Evolutionary conservation across 2,888 invertebrate genomes (phyloP), one percentile per base, ranked within the genome.

Genomic region (Orchesellides sinensis): DNA sequence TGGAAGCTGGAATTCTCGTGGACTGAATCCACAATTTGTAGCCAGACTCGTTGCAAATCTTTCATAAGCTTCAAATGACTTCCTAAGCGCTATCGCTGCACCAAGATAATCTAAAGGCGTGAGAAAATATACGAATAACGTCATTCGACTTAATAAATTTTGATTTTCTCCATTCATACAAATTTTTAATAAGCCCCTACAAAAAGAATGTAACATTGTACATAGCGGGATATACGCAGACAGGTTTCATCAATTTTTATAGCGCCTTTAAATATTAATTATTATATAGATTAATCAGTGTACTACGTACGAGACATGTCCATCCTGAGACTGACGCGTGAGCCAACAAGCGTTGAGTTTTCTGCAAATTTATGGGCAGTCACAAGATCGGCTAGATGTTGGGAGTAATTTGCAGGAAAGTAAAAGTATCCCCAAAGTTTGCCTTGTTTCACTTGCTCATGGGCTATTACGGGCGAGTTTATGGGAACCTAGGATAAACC

Each of bases 81-180:
- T 17, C 2, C 29, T 23, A 25, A 73, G 27, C 10, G 49, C 73
- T 19, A 80, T 23, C 5, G 73, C 66, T 35, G 80, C 73, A 47
- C 59, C 73, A 49, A 80, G 80, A 52, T 73, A 80, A 66, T 66
- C 80, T 80, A 14, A 40, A n/a, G n/a, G n/a, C n/a, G n/a, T n/a
- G n/a, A n/a, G n/a, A n/a, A n/a, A n/a, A n/a, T n/a, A n/a, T n/a
- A n/a, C n/a, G 10, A 40, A 40, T 40, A 10, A 40, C 10, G 40
- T 14, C n/a, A 40, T 14, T 40, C 2, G n/a, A 14, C 5, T 32
- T 32, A 32, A 6, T 32, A 32, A 6, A 32, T 32, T 32, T 32
- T 5, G 6, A 32, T 32, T 6, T 32, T 32, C 5, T 32, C 6
- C 32, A 32, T 6, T 63, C 25, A 63, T n/a, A 19, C n/a, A 10